Percentiles rank a stretch among this genome's conserved stretches.
Conservation (phyloP, 2,113 vertebrate species). For the Eudyptes chrysolophus region DNA sequence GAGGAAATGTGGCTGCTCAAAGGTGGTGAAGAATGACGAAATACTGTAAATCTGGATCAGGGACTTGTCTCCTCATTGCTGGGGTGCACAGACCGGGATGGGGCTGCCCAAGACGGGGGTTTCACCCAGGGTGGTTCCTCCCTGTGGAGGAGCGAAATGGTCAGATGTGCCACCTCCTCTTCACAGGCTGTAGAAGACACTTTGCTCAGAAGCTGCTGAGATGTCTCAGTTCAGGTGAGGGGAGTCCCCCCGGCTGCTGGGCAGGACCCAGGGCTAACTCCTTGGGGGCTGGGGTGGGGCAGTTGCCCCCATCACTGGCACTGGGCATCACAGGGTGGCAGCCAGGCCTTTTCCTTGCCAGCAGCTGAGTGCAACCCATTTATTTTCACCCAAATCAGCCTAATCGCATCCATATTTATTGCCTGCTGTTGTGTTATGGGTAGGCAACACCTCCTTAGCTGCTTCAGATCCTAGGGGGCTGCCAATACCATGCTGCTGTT, state of each 20-base stretch:
- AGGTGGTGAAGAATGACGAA: not conserved
- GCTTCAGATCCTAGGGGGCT: not conserved
- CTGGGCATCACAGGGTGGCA: not conserved
- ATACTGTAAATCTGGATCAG: not conserved
- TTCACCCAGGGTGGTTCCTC: not conserved
- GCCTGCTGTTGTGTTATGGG: not conserved
- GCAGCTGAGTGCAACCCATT: not conserved
- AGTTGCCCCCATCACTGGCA: not conserved
- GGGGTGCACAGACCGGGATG: fast-evolving
- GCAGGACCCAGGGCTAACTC: not conserved
- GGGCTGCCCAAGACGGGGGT: not conserved
- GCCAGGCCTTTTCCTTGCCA: not conserved
- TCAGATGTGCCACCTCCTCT: not conserved
- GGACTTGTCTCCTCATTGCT: not conserved
- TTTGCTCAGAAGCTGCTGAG: not conserved
- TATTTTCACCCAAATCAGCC: not conserved
- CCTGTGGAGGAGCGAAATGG: not conserved
- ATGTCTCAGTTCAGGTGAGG: not conserved
- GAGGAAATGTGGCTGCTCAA: not conserved
- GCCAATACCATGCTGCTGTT: not conserved
- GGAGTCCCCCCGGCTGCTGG: fast-evolving
- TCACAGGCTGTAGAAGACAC: fast-evolving
- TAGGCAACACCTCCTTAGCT: not conserved
- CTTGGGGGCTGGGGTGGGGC: not conserved
- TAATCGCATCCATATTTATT: not conserved